Evolutionary conservation across 1,140 invertebrate species (phyloP).

Genomic region (Philotrypesis tridentata): DNA sequence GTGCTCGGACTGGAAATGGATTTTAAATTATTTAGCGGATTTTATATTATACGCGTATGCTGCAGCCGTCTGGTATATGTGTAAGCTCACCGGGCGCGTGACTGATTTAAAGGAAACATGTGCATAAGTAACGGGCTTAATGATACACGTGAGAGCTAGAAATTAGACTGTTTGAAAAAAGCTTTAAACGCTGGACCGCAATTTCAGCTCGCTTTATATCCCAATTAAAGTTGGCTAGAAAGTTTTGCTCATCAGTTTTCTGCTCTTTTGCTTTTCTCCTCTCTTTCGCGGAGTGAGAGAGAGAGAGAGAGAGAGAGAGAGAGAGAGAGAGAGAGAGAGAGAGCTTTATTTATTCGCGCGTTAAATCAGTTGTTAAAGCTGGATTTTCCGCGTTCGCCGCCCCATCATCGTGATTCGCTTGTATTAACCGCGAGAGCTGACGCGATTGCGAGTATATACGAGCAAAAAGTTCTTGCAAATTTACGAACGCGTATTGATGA

Average conservation of each 20-base stretch:
- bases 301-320: neutral
- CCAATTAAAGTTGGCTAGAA: constrained; percentile 18
- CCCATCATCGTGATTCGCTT: neutral
- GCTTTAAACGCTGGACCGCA: constrained; percentile 6
- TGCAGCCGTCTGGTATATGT: too few species aligned
- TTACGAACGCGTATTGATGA: too few species aligned
- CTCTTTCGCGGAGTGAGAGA: neutral
- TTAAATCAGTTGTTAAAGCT: neutral
- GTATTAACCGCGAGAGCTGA: too few species aligned
- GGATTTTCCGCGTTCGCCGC: neutral
- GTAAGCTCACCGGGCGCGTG: neutral
- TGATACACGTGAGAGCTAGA: neutral
- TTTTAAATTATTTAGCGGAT: neutral
- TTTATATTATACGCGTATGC: neutral
- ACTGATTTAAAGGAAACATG: neutral
- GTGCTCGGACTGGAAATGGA: neutral
- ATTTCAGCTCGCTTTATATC: constrained; percentile 1
- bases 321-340: neutral
- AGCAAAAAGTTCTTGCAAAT: neutral
- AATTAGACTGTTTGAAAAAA: constrained; percentile 17
- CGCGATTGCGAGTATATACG: too few species aligned
- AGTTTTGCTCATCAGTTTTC: constrained; percentile 14
- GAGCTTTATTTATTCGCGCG: neutral
- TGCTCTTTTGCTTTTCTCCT: constrained; percentile 6
- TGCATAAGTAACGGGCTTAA: neutral